phyloP scores from a whole-genome alignment of 1,140 invertebrate genomes.

The Muscidifurax raptorellus region DNA sequence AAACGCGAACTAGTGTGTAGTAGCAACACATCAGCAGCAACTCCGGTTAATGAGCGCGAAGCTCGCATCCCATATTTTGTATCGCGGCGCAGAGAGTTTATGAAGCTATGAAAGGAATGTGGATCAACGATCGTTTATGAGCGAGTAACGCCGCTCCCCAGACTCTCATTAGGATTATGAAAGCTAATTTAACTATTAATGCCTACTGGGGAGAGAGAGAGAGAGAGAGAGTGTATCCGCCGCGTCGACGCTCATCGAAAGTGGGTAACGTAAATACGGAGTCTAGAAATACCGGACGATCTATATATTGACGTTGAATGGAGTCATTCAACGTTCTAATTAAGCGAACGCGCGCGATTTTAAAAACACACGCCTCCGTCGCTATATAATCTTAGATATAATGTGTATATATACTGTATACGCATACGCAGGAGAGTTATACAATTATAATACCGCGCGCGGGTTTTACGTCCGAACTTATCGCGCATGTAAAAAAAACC shows the following conservation, averaged over 20 bases:
- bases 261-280: conserved; percentile 18
- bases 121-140: neutral
- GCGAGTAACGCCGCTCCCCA: neutral
- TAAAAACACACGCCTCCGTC: neutral
- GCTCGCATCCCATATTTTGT: neutral
- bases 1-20: neutral
- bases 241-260: neutral
- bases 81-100: neutral
- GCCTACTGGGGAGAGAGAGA: neutral
- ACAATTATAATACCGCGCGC: neutral
- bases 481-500: conserved; percentile 30
- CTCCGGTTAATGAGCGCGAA: neutral
- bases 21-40: neutral
- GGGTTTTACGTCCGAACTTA: conserved; percentile 23
- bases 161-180: conserved; percentile 16
- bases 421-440: neutral
- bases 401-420: neutral
- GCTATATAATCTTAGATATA: too few relatives aligned
- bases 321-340: conserved; percentile 13
- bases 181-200: conserved; percentile 17
- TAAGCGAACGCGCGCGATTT: neutral
- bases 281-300: neutral
- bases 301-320: neutral
- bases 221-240: too few relatives aligned
- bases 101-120: conserved; percentile 12